Evolutionary conservation across 2,113 vertebrate species (phyloP).

Genomic region (Aegithalos caudatus): DNA sequence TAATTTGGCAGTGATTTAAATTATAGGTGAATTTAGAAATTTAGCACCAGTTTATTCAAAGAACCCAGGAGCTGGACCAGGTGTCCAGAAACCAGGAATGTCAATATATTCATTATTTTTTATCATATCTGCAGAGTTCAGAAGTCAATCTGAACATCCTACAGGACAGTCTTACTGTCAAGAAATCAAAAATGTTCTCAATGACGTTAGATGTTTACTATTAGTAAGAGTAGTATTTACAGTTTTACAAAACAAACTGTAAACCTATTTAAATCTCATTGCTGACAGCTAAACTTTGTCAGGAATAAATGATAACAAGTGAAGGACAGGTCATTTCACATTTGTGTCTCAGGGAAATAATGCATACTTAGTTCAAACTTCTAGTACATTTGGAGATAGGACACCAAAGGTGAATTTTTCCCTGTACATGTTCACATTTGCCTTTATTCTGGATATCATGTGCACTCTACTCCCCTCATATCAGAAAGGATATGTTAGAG

Average conservation of each 20-base stretch:
- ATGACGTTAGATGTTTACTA: not conserved
- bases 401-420: not conserved
- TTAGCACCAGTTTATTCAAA: not conserved
- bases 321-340: not conserved
- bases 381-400: not conserved
- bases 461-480: not conserved
- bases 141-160: not conserved
- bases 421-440: not conserved
- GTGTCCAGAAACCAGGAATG: not conserved
- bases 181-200: not conserved
- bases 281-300: not conserved
- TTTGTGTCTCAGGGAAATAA: not conserved
- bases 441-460: not conserved
- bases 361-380: not conserved
- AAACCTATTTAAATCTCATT: not conserved
- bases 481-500: not conserved
- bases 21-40: not conserved
- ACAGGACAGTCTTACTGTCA: not conserved
- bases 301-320: not conserved
- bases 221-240: not conserved
- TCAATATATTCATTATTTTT: not conserved
- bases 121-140: not conserved
- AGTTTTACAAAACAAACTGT: not conserved
- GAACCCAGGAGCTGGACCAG: not conserved
- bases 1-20: not conserved